Evolutionary conservation across 2,888 invertebrate genomes (phyloP).

Genomic region (Netelia melanura): DNA sequence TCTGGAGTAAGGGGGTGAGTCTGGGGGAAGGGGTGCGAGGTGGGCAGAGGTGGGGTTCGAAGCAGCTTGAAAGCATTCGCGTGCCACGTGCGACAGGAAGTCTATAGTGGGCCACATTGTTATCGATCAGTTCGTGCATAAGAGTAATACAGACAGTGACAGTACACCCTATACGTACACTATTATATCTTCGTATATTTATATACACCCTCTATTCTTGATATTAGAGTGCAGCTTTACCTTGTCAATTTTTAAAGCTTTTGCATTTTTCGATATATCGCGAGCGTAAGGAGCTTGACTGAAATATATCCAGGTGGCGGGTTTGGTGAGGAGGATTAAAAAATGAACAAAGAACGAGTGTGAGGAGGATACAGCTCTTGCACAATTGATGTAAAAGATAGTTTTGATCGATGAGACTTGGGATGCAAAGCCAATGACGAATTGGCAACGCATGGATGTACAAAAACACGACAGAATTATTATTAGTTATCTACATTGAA

Average conservation of each 20-base stretch:
- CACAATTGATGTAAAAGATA: neutral
- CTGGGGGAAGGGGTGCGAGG: neutral
- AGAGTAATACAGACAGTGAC: conserved; percentile 42
- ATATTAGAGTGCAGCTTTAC: conserved; percentile 51
- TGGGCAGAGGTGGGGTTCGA: conserved; percentile 38
- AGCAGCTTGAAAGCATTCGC: conserved; percentile 62
- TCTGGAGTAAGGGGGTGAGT: neutral
- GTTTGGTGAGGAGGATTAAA: conserved; percentile 1
- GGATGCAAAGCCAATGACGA: no score
- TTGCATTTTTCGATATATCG: conserved; percentile 52
- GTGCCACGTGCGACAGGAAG: conserved; percentile 63
- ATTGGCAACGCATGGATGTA: no score
- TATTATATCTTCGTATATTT: conserved; percentile 20
- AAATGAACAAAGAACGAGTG: conserved; percentile 8
- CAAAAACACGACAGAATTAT: no score
- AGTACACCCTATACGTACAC: neutral
- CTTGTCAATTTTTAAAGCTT: conserved; percentile 54
- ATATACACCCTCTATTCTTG: conserved; percentile 22
- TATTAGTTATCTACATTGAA: no score
- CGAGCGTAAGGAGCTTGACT: conserved; percentile 43
- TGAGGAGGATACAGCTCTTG: neutral
- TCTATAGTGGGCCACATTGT: conserved; percentile 49
- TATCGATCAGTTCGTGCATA: conserved; percentile 58
- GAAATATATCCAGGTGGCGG: conserved; percentile 14
- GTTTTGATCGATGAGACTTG: no score